These are phyloP conservation scores for Castor canadensis DNA, from an alignment of 2,113 vertebrate genomes.

Conservation along the genomic window DNA sequence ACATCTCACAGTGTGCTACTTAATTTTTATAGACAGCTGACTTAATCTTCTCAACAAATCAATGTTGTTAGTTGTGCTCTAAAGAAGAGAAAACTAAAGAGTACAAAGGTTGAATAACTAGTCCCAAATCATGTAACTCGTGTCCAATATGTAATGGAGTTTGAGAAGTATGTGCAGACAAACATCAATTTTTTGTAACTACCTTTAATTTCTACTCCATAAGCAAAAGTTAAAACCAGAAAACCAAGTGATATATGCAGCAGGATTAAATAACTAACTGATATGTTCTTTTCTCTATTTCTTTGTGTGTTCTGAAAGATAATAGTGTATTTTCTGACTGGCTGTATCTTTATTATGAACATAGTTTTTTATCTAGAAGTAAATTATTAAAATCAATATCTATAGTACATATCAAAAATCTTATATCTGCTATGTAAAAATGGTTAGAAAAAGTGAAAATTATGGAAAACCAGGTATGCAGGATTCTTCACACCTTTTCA, in stretches of 20 bases:
- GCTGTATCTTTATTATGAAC: neutral
- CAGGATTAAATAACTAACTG: neutral
- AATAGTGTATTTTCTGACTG: neutral
- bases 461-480: neutral
- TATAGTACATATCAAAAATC: neutral
- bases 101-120: neutral
- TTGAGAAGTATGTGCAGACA: neutral
- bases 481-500: neutral
- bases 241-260: neutral
- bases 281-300: neutral
- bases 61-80: neutral
- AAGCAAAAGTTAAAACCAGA: neutral
- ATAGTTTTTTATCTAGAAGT: neutral
- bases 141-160: neutral
- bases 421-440: neutral
- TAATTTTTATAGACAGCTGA: neutral
- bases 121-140: neutral
- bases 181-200: neutral
- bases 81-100: neutral
- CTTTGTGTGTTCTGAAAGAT: neutral
- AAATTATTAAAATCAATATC: neutral
- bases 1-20: neutral
- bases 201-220: neutral
- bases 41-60: neutral
- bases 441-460: neutral